These are phyloP conservation scores for Onychomys torridus DNA, from an alignment of 2,797 vertebrate species.

Conservation along the genomic window DNA sequence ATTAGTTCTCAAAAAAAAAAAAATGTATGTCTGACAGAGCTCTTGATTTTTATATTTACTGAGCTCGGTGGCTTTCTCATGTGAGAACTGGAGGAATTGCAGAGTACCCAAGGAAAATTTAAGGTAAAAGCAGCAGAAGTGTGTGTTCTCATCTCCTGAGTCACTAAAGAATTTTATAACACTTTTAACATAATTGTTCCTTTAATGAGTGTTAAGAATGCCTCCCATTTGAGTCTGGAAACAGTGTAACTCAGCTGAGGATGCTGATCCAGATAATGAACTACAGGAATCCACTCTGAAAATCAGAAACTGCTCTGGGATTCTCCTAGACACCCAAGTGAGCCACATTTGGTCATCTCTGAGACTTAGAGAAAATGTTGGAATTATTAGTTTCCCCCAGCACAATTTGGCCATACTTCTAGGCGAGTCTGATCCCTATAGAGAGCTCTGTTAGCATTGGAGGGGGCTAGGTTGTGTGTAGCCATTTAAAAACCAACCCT, in stretches of 20 bases:
- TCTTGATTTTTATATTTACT: slow-evolving; percentile 39
- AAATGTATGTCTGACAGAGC: not conserved
- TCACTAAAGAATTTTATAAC: not conserved
- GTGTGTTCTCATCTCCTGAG: not conserved
- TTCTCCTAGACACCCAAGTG: not conserved
- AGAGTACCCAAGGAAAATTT: not conserved
- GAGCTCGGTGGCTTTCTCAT: not conserved
- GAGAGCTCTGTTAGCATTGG: not conserved
- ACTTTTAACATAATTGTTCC: not conserved
- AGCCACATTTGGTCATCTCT: not conserved
- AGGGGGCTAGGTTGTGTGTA: not conserved
- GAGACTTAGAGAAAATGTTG: not conserved
- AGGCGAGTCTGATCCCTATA: not conserved
- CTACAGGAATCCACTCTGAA: not conserved
- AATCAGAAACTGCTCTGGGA: not conserved
- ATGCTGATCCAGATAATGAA: not conserved
- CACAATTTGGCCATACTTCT: not conserved
- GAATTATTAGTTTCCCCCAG: not conserved
- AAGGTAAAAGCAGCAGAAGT: slow-evolving; percentile 39
- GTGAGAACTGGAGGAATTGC: not conserved
- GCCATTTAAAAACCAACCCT: slow-evolving; percentile 29
- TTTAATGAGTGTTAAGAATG: not conserved
- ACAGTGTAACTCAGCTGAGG: not conserved
- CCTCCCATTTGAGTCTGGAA: not conserved
- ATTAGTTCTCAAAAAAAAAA: slow-evolving; percentile 61